phyloP scores from a whole-genome alignment of 2,888 invertebrate genomes.

The Sesia apiformis region DNA sequence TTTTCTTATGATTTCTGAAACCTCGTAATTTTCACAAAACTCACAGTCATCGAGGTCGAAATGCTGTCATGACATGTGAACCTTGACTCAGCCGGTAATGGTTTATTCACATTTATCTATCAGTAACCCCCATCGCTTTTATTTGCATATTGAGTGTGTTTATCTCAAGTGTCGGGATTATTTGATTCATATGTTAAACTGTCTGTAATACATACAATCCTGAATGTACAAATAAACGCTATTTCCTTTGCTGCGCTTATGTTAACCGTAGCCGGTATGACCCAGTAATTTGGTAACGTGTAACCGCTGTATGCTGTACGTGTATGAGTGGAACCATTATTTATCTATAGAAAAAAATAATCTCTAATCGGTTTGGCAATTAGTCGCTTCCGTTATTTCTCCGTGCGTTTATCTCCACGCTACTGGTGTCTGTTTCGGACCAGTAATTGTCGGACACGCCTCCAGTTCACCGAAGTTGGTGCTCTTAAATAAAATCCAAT shows the following conservation, averaged over 20 bases:
- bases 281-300: neutral
- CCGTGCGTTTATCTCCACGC: slow-evolving; percentile 36
- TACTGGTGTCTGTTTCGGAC: slow-evolving; percentile 29
- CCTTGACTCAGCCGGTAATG: neutral
- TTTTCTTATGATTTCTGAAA: too few relatives aligned
- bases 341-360: slow-evolving; percentile 2
- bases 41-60: neutral
- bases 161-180: slow-evolving; percentile 28
- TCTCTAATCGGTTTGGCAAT: slow-evolving; percentile 20
- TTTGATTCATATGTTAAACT: slow-evolving; percentile 16
- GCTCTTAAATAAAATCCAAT: neutral
- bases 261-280: neutral
- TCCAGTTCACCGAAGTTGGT: slow-evolving; percentile 5
- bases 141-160: slow-evolving; percentile 35
- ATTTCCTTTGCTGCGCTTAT: neutral
- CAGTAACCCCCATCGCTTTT: slow-evolving; percentile 29
- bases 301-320: too few relatives aligned
- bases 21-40: neutral
- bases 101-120: slow-evolving; percentile 30
- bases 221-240: neutral
- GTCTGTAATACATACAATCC: neutral
- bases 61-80: neutral
- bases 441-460: slow-evolving; percentile 38
- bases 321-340: neutral
- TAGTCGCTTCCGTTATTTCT: slow-evolving; percentile 42